phyloP scores from a whole-genome alignment of 2,888 invertebrate species.

The Siphlonurus alternatus region DNA sequence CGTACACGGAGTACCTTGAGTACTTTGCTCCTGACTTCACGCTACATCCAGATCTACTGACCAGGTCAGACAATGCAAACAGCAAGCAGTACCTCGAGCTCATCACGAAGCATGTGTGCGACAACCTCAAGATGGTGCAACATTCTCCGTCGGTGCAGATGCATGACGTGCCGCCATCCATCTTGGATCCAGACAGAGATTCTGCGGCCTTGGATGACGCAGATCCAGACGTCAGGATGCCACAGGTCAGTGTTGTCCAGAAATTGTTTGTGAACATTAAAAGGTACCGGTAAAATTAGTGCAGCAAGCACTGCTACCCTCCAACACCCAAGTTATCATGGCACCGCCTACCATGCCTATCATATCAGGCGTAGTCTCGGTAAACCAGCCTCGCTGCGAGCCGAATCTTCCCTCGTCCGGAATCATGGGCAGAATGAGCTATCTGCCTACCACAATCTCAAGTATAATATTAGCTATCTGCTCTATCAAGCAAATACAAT shows the following conservation, averaged over 20 bases:
- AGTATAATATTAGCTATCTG: too few relatives aligned
- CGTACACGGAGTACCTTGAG: slow-evolving; percentile 89
- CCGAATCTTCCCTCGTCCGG: too few relatives aligned
- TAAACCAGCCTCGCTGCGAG: too few relatives aligned
- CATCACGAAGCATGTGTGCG: slow-evolving; percentile 70
- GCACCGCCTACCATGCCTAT: too few relatives aligned
- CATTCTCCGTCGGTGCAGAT: slow-evolving; percentile 95
- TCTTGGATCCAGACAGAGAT: slow-evolving; percentile 48
- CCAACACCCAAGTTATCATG: too few relatives aligned
- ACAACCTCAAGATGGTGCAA: slow-evolving; percentile 84
- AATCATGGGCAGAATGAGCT: too few relatives aligned
- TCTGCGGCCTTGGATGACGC: slow-evolving; percentile 50
- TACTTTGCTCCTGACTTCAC: slow-evolving; percentile 97
- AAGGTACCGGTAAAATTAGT: too few relatives aligned
- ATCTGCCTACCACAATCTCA: too few relatives aligned
- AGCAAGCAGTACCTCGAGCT: slow-evolving; percentile 88
- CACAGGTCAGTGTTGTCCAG: slow-evolving; percentile 11
- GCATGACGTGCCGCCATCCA: slow-evolving; percentile 84
- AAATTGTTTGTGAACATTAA: too few relatives aligned
- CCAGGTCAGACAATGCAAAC: slow-evolving; percentile 80
- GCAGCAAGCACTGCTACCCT: too few relatives aligned
- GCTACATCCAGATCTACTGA: slow-evolving; percentile 82
- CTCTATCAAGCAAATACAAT: too few relatives aligned
- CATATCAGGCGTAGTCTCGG: too few relatives aligned
- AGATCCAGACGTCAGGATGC: slow-evolving; percentile 63